A percentile compares a stretch with the other conserved stretches of the same genome.
These are phyloP conservation scores for Zapornia atra DNA, from an alignment of 2,113 vertebrate species.

Conservation along the genomic window DNA sequence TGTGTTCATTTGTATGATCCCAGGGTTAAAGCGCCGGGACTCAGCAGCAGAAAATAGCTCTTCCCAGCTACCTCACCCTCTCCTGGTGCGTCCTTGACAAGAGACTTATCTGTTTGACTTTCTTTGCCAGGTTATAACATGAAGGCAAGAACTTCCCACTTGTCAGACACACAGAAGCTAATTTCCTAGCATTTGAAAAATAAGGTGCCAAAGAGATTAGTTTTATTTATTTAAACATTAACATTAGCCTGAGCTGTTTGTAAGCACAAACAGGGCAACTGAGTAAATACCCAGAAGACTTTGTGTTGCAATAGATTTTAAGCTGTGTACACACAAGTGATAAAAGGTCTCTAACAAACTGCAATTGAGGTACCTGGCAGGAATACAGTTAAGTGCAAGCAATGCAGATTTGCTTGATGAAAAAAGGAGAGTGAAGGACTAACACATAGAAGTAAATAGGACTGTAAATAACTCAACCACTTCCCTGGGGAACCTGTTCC, in stretches of 20 bases:
- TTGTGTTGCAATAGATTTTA: not conserved
- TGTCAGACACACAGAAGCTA: not conserved
- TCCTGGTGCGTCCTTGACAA: conserved; percentile 15
- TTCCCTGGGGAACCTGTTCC: too few relatives aligned
- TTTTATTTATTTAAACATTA: not conserved
- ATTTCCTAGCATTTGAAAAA: not conserved
- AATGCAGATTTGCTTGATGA: not conserved
- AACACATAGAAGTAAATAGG: not conserved
- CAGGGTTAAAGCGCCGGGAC: conserved; percentile 4
- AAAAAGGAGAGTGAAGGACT: not conserved
- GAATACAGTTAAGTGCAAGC: not conserved
- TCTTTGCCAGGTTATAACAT: not conserved
- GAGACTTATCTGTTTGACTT: not conserved
- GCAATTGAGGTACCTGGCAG: not conserved
- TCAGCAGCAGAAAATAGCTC: conserved; percentile 53
- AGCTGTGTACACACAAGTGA: not conserved
- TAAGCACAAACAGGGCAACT: not conserved
- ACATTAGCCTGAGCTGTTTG: not conserved
- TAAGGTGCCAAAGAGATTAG: not conserved
- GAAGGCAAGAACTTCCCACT: not conserved
- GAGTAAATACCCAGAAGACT: not conserved
- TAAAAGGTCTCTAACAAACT: not conserved
- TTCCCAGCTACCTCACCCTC: not conserved
- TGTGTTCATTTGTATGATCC: not conserved
- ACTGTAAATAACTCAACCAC: too few relatives aligned